phyloP scores from a whole-genome alignment of 2,113 vertebrate species.

The Mustela lutreola region DNA sequence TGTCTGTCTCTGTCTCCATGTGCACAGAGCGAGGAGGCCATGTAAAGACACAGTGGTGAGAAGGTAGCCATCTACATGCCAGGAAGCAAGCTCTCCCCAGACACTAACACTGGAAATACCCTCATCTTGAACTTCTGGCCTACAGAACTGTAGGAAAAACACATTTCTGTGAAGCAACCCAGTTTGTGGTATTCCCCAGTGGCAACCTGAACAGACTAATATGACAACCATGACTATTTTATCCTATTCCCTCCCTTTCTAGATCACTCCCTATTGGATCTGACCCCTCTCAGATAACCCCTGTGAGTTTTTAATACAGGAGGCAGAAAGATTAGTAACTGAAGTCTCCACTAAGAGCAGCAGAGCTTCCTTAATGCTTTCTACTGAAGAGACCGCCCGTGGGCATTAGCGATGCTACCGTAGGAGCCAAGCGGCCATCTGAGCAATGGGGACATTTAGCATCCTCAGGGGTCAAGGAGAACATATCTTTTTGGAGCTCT shows the following conservation, averaged over 20 bases:
- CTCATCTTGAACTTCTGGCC: neutral
- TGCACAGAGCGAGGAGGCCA: neutral
- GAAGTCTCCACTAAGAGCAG: neutral
- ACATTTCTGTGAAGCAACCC: neutral
- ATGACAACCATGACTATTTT: too few relatives aligned
- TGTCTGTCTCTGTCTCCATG: neutral
- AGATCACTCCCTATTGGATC: neutral
- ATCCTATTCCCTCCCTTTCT: neutral
- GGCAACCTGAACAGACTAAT: neutral
- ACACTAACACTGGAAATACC: neutral
- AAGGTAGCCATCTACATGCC: neutral
- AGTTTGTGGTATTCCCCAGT: neutral
- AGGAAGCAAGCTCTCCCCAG: neutral
- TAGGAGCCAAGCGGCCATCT: neutral
- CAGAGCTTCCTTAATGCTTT: neutral
- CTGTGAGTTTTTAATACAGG: neutral
- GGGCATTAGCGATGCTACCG: neutral
- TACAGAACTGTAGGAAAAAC: neutral
- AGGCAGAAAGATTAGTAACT: neutral
- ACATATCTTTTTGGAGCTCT: neutral
- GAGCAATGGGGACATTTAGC: slow-evolving; percentile 44
- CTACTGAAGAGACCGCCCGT: neutral
- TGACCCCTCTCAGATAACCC: neutral
- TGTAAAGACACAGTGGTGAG: neutral
- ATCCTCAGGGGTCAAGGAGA: neutral